These are phyloP conservation scores for Brachyalestes nurse DNA, from an alignment of 2,797 vertebrate species.

Conservation along the genomic window DNA sequence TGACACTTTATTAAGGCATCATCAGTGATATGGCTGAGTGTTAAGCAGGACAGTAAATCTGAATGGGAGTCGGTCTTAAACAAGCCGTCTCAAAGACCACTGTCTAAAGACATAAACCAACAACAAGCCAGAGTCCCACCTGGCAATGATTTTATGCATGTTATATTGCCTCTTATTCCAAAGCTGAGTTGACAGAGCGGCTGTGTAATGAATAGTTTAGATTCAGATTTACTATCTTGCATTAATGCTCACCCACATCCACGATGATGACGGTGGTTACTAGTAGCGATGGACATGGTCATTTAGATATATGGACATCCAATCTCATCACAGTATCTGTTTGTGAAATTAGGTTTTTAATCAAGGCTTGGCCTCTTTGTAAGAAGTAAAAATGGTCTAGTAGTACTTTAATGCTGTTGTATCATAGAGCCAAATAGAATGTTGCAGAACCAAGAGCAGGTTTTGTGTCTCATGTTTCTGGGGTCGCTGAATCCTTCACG, in stretches of 20 bases:
- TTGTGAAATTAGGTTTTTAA: no score
- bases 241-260: not conserved
- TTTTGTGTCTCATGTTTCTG: no score
- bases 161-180: not conserved
- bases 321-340: not conserved
- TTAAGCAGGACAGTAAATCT: not conserved
- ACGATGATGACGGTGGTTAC: not conserved
- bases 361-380: no score
- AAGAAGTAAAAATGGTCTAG: no score
- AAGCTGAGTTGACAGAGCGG: not conserved
- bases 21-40: no score
- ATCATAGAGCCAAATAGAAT: no score
- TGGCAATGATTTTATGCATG: not conserved
- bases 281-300: not conserved
- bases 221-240: not conserved
- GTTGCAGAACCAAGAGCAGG: no score
- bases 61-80: no score
- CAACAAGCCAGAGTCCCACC: not conserved
- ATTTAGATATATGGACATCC: not conserved
- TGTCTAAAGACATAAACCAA: no score
- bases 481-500: no score
- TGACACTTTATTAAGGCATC: slow-evolving; percentile 12
- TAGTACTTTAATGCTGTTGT: no score
- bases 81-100: no score
- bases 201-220: not conserved